Conservation (phyloP, 1,140 invertebrate species). For the Anagrus nilaparvatae region DNA sequence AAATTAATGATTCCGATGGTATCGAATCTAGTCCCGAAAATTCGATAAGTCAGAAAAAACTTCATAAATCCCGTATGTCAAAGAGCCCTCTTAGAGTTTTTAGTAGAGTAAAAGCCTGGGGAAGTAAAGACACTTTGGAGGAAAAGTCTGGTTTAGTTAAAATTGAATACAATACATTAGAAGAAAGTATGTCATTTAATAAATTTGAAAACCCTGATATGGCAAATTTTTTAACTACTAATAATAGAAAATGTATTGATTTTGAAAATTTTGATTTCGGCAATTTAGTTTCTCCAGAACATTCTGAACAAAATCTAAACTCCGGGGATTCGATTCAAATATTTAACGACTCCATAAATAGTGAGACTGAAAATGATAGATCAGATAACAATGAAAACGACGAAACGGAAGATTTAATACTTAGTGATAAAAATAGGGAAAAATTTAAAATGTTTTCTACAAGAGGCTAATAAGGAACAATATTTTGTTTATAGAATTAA, state of each 20-base stretch:
- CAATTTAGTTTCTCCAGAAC: no score
- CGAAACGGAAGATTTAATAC: no score
- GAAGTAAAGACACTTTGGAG: slow-evolving; percentile 34
- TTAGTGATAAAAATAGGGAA: no score
- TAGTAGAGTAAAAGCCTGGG: slow-evolving; percentile 34
- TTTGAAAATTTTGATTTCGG: slow-evolving; percentile 36
- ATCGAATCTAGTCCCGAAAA: slow-evolving; percentile 35
- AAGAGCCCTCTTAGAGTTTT: slow-evolving; percentile 38
- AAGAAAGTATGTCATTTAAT: slow-evolving; percentile 17
- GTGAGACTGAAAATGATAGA: no score
- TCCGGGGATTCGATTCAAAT: background rate
- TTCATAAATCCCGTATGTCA: slow-evolving; percentile 32
- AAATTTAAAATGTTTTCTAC: no score
- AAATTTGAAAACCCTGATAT: slow-evolving; percentile 12
- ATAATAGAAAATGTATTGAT: slow-evolving; percentile 38
- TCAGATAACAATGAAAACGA: no score
- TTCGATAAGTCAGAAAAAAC: slow-evolving; percentile 24
- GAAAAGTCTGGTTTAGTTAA: slow-evolving; percentile 21
- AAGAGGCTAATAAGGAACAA: no score
- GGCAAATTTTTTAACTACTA: slow-evolving; percentile 33
- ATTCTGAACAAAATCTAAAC: background rate
- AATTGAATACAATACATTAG: slow-evolving; percentile 29
- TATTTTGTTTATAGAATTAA: no score
- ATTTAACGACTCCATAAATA: background rate
- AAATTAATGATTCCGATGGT: slow-evolving; percentile 29